A percentile compares a stretch with the other conserved stretches of the same genome.
phyloP scores from a whole-genome alignment of 2,888 invertebrate genomes.

The Isotomurus palustris region DNA sequence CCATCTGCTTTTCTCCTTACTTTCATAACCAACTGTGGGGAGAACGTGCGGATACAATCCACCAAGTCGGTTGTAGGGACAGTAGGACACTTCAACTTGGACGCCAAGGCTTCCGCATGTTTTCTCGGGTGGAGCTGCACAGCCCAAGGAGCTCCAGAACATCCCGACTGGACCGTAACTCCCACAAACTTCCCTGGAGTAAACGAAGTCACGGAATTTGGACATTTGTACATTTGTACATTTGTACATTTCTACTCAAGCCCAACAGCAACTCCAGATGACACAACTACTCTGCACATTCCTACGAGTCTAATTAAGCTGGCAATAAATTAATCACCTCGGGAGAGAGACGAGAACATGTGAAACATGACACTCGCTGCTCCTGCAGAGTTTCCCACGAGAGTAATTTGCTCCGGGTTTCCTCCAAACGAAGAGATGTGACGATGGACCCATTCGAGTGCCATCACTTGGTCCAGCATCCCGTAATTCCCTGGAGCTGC shows the following conservation, averaged over 20 bases:
- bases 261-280: too few species aligned
- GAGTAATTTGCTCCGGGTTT: conserved; percentile 47
- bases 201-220: not conserved
- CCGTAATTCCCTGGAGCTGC: conserved; percentile 50
- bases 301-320: too few species aligned
- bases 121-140: conserved; percentile 49
- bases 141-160: conserved; percentile 50
- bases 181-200: conserved; percentile 48
- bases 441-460: conserved; percentile 48
- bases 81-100: conserved; percentile 47
- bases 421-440: conserved; percentile 49
- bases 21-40: conserved; percentile 47
- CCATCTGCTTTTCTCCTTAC: conserved; percentile 29
- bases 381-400: conserved; percentile 50
- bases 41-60: conserved; percentile 47
- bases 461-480: conserved; percentile 49
- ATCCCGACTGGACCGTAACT: conserved; percentile 49
- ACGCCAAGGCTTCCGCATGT: conserved; percentile 48
- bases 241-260: too few species aligned
- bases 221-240: too few species aligned
- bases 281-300: too few species aligned
- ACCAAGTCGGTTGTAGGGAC: conserved; percentile 46
- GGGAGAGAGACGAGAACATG: conserved; percentile 48
- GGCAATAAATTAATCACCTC: conserved; percentile 45
- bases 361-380: conserved; percentile 49